Conservation (phyloP, 2,888 invertebrate genomes). For the Phortica magna region DNA sequence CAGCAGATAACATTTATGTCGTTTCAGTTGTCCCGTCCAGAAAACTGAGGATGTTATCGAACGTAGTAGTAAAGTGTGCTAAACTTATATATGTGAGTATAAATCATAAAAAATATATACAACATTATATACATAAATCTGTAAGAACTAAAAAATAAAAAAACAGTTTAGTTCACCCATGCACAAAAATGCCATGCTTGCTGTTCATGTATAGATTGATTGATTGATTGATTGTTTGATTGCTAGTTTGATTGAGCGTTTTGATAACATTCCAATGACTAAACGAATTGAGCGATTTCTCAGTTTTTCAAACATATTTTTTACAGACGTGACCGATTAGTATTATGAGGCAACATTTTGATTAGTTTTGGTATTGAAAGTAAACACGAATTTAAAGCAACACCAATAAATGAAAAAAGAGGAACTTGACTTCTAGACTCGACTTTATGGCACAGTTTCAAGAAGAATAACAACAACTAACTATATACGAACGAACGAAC, state of each 20-base stretch:
- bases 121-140: background rate
- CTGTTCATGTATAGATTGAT: slow-evolving; percentile 32
- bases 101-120: background rate
- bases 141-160: slow-evolving; percentile 20
- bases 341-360: slow-evolving; percentile 29
- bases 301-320: background rate
- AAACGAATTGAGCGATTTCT: background rate
- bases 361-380: slow-evolving; percentile 5
- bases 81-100: slow-evolving; percentile 41
- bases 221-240: slow-evolving; percentile 5
- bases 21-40: too few relatives aligned
- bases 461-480: slow-evolving; percentile 16
- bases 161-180: slow-evolving; percentile 59
- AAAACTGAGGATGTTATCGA: too few relatives aligned
- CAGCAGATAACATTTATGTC: background rate
- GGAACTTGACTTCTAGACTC: background rate
- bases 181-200: slow-evolving; percentile 76
- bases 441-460: background rate
- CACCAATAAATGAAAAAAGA: background rate
- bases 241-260: background rate
- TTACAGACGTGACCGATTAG: background rate
- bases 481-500: slow-evolving; percentile 22
- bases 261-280: background rate
- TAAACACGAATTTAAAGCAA: slow-evolving; percentile 11
- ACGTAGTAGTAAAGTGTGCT: slow-evolving; percentile 45